Base-by-base conservation (phyloP, 2,113 vertebrate species). In the Eclectus roratus region DNA sequence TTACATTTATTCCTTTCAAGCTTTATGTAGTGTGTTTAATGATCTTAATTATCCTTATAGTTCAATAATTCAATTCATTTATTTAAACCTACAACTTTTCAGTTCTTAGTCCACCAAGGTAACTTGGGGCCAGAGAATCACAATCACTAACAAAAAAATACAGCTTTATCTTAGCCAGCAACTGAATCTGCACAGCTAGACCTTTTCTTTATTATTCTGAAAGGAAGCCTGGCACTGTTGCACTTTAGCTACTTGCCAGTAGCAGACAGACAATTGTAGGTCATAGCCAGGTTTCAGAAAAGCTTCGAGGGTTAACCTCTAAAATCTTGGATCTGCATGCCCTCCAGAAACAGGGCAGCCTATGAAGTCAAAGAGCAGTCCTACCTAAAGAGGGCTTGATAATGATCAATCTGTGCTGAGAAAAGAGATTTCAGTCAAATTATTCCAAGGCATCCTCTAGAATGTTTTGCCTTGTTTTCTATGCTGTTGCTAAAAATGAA, bases 191-290 rank as follows among this genome's bases (percentile, higher is more conserved):
- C 66, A 46, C n/a, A 79, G 41, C 49, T 93, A 28, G 85, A 64
- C 21, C 5, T 89, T 83, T 79, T 84, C 61, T 68, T 11, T 33
- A 2, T 39, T 61, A 53, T 28, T 58, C 37, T 53, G 41, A 53
- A 87, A 79, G 41, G 66, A 35, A 76, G 12, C 47, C 88, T 90
- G 91, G n/a, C 86, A 87, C 78, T 88, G 50, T 6, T 77, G 92
- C 95, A 93, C 92, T 96, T 93, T 89, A 94, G 37, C 83, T 89
- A 60, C 94, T 91, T 47, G 27, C 58, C 73, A 70, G 91, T 92
- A 65, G 83, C 86, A 78, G 69, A 49, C 33, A 71, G 63, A 73
- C 15, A 76, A 33, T 61, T 89, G 35, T 69, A 86, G 55, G 28
- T 46, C 37, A 58, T 17, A 82, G 64, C 44, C 86, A 76, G 88